phyloP scores from a whole-genome alignment of 2,113 vertebrate genomes.

The Crotalus helleri region DNA sequence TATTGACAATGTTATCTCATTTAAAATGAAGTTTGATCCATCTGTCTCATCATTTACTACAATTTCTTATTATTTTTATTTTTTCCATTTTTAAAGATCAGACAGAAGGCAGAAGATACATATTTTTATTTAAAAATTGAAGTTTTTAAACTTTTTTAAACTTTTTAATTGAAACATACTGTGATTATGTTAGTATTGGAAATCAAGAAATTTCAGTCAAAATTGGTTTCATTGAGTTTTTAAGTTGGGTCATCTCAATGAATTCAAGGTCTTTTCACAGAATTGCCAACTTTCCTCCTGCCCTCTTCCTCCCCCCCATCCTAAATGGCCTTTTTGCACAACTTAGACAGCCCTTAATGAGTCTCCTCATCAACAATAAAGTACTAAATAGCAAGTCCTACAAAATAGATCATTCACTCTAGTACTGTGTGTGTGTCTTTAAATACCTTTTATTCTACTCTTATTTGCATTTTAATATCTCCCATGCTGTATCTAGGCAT shows the following conservation, averaged over 20 bases:
- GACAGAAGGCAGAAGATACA: background rate
- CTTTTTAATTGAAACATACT: background rate
- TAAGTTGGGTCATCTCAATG: background rate
- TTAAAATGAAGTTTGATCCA: background rate
- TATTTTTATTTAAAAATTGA: background rate
- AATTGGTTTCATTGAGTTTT: background rate
- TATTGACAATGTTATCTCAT: background rate
- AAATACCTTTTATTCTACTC: background rate
- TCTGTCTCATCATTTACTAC: background rate
- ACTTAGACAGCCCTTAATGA: background rate
- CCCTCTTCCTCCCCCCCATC: background rate
- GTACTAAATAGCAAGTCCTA: background rate
- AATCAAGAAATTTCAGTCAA: background rate
- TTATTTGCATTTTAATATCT: background rate
- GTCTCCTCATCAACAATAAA: background rate
- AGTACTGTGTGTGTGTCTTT: background rate
- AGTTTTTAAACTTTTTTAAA: no score
- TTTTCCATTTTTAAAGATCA: background rate
- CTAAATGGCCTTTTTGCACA: background rate
- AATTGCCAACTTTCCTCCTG: background rate
- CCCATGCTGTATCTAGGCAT: background rate
- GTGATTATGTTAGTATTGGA: background rate
- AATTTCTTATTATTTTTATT: background rate
- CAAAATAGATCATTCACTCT: background rate
- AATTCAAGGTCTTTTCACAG: background rate